phyloP scores from a whole-genome alignment of 2,888 invertebrate species.

The Lithodes maja region DNA sequence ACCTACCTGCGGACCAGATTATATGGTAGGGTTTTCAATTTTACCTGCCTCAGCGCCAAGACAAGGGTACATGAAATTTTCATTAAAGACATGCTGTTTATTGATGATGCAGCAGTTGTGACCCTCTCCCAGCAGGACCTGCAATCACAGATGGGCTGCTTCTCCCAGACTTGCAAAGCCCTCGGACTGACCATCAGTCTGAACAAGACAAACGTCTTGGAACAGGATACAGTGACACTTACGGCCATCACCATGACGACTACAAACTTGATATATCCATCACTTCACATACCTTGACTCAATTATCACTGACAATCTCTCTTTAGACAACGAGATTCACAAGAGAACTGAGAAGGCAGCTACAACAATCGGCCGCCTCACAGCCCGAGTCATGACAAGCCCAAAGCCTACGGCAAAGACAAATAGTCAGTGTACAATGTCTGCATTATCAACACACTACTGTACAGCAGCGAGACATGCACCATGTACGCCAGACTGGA shows the following conservation, averaged over 20 bases:
- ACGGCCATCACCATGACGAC: slow-evolving; percentile 21
- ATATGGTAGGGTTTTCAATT: neutral
- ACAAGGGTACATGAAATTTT: too few relatives aligned
- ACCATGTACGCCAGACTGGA: too few relatives aligned
- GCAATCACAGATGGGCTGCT: slow-evolving; percentile 19
- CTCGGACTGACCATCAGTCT: too few relatives aligned
- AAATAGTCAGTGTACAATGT: too few relatives aligned
- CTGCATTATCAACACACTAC: too few relatives aligned
- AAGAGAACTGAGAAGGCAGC: neutral
- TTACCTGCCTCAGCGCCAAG: slow-evolving; percentile 7
- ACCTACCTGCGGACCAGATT: neutral
- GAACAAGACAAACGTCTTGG: too few relatives aligned
- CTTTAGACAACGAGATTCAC: slow-evolving; percentile 1
- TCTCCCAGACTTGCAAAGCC: too few relatives aligned
- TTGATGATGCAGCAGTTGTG: slow-evolving; percentile 20
- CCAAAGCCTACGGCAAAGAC: too few relatives aligned
- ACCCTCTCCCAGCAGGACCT: slow-evolving; percentile 16
- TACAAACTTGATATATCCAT: neutral
- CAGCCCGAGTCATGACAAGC: too few relatives aligned
- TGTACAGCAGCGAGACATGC: too few relatives aligned
- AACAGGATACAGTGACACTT: neutral
- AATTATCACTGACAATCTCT: slow-evolving; percentile 9
- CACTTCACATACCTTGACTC: neutral
- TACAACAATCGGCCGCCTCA: too few relatives aligned
- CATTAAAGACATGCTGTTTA: slow-evolving; percentile 17